These are phyloP conservation scores for Perithous albicinctus DNA, from an alignment of 2,888 invertebrate species.

Conservation along the genomic window DNA sequence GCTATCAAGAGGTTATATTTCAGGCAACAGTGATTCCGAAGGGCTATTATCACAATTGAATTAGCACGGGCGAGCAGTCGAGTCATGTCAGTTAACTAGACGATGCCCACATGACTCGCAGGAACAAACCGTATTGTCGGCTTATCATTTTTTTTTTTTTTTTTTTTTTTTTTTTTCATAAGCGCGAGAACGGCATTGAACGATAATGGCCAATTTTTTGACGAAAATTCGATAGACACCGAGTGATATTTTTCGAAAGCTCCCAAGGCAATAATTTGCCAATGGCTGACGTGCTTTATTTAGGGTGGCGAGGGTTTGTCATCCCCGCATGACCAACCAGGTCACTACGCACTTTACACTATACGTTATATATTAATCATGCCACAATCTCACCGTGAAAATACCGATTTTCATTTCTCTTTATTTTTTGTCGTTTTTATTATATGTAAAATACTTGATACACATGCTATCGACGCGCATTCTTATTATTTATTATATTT, in stretches of 20 bases:
- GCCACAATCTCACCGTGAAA: background rate
- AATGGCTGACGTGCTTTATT: background rate
- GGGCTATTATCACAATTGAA: no score
- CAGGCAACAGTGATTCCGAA: no score
- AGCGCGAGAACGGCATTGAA: background rate
- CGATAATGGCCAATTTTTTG: background rate
- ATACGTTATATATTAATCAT: background rate
- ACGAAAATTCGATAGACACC: no score
- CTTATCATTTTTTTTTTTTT: no score
- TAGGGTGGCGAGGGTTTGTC: background rate
- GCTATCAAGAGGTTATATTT: no score
- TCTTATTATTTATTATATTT: conserved; percentile 4
- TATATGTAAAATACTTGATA: background rate
- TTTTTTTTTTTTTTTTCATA: background rate
- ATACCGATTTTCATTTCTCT: background rate
- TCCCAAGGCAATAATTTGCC: no score
- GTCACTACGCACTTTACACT: conserved; percentile 9
- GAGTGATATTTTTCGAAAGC: no score
- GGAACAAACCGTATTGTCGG: background rate
- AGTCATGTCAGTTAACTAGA: background rate
- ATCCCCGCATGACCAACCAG: background rate
- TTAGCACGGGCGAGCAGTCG: no score
- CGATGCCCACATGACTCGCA: background rate
- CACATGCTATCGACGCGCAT: background rate
- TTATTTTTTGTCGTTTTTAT: conserved; percentile 1